A percentile compares a stretch with the other conserved stretches of the same genome.
These are phyloP conservation scores for Ganaspis brasiliensis DNA, from an alignment of 2,888 invertebrate genomes.

Conservation along the genomic window DNA sequence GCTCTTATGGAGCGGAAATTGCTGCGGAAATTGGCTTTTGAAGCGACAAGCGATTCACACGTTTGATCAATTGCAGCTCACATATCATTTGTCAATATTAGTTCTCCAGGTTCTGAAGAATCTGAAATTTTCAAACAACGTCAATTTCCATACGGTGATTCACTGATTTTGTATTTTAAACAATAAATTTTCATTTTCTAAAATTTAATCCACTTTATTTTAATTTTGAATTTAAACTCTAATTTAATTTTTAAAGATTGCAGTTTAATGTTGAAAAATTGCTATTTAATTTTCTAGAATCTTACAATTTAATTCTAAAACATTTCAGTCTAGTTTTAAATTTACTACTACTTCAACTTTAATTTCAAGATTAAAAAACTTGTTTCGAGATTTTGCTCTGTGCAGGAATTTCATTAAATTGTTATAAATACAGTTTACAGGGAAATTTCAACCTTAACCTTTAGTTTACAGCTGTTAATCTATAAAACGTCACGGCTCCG, in stretches of 20 bases:
- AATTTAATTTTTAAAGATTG: background rate
- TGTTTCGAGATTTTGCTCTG: too few species aligned
- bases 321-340: too few species aligned
- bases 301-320: background rate
- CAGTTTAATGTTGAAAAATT: background rate
- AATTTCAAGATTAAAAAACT: too few species aligned
- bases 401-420: background rate
- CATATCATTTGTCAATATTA: conserved; percentile 20
- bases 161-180: too few species aligned
- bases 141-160: background rate
- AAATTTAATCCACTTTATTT: too few species aligned
- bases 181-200: too few species aligned
- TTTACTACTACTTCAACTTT: too few species aligned
- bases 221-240: too few species aligned
- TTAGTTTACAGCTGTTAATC: conserved; percentile 24
- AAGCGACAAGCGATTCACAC: conserved; percentile 15
- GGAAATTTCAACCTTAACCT: conserved; percentile 36
- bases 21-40: conserved; percentile 29
- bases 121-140: background rate
- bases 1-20: conserved; percentile 22
- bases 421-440: background rate
- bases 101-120: background rate
- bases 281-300: background rate
- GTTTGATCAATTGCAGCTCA: conserved; percentile 7
- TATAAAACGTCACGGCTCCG: conserved; percentile 4